Evolutionary conservation across 2,113 vertebrate species (phyloP).

Genomic region (Aramus guarauna): DNA sequence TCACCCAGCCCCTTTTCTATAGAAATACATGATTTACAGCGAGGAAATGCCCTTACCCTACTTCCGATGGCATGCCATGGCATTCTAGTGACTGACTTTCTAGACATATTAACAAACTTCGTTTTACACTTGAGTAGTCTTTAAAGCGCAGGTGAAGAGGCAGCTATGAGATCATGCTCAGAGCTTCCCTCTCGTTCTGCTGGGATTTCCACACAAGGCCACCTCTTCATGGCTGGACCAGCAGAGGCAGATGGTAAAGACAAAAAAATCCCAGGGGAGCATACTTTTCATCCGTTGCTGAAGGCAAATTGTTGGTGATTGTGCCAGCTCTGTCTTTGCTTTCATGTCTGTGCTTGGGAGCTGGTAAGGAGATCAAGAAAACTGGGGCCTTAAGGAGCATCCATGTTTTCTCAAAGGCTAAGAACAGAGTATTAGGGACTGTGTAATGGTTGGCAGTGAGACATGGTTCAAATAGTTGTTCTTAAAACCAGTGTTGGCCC

Average conservation of each 20-base stretch:
- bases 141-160: background rate
- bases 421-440: background rate
- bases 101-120: background rate
- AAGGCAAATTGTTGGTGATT: background rate
- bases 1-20: background rate
- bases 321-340: background rate
- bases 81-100: background rate
- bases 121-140: background rate
- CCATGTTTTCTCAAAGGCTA: background rate
- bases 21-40: background rate
- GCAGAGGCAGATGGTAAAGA: background rate
- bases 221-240: background rate
- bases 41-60: accelerated
- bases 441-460: background rate
- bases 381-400: background rate
- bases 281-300: background rate
- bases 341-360: background rate
- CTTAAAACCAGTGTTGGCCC: background rate
- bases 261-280: background rate
- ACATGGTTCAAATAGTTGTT: background rate
- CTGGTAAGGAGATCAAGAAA: background rate
- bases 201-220: background rate
- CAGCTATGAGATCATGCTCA: background rate
- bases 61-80: background rate
- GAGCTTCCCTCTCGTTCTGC: background rate